phyloP scores from a whole-genome alignment of 2,113 vertebrate species.

The Ptychochromis oligacanthus region DNA sequence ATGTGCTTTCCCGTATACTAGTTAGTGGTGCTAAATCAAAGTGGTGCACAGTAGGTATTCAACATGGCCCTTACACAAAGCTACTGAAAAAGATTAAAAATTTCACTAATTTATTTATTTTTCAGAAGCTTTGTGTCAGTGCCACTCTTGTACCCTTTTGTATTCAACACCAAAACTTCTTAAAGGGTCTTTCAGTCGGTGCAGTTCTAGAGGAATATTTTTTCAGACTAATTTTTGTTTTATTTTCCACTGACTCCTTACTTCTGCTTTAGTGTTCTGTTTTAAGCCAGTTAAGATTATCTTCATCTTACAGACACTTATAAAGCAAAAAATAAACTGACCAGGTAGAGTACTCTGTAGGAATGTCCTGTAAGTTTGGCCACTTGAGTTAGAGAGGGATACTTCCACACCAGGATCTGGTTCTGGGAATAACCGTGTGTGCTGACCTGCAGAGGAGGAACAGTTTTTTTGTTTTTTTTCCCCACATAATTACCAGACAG shows the following conservation, averaged over 20 bases:
- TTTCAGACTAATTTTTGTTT: background rate
- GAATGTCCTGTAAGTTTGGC: constrained; percentile 98
- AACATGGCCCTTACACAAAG: background rate
- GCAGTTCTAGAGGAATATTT: background rate
- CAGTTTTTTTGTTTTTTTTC: too few relatives aligned
- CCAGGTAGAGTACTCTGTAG: constrained; percentile 96
- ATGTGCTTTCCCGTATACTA: background rate
- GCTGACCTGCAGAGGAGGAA: constrained; percentile 85
- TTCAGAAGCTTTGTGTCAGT: background rate
- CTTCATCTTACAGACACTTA: background rate
- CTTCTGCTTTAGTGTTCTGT: background rate
- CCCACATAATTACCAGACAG: background rate
- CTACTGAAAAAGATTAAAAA: background rate
- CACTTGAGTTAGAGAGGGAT: constrained; percentile 96
- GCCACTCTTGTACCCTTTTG: background rate
- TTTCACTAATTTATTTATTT: background rate
- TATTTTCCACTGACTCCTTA: background rate
- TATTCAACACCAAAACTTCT: background rate
- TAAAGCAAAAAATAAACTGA: constrained; percentile 52
- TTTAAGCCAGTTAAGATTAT: background rate
- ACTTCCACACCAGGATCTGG: constrained; percentile 99
- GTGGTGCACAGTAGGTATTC: background rate
- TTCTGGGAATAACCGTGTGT: constrained; percentile 99
- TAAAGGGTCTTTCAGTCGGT: background rate
- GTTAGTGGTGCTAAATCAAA: background rate